A percentile compares a stretch with the other conserved stretches of the same genome.
Evolutionary conservation across 2,888 invertebrate genomes (phyloP).

Genomic region (Dichetophora obliterata): DNA sequence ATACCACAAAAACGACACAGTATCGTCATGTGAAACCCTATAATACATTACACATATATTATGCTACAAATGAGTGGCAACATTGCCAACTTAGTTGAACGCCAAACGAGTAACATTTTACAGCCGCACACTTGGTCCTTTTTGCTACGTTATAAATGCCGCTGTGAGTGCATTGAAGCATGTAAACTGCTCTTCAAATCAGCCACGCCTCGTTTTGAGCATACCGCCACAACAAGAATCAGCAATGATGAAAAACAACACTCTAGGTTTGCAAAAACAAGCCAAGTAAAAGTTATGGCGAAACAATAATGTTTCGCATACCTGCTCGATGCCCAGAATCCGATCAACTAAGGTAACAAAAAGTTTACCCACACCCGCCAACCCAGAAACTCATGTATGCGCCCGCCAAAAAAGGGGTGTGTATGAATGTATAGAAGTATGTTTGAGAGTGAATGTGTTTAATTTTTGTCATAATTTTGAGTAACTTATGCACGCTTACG

Average conservation of each 20-base stretch:
- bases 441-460: too few relatives aligned
- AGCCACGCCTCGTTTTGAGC: too few relatives aligned
- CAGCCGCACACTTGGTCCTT: too few relatives aligned
- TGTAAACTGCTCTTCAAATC: too few relatives aligned
- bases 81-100: background rate
- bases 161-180: too few relatives aligned
- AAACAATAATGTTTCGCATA: background rate
- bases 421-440: too few relatives aligned
- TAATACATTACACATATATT: background rate
- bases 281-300: background rate
- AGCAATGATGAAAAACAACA: too few relatives aligned
- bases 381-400: background rate
- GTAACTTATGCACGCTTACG: slow-evolving; percentile 6
- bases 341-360: background rate
- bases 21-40: background rate
- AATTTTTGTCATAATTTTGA: background rate
- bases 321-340: background rate
- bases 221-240: too few relatives aligned
- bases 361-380: background rate
- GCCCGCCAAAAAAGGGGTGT: too few relatives aligned
- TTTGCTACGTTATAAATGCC: too few relatives aligned
- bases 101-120: too few relatives aligned
- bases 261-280: too few relatives aligned
- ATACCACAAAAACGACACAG: background rate
- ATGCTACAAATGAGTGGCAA: background rate